phyloP scores from a whole-genome alignment of 2,888 invertebrate genomes.

The Cephus runcator region DNA sequence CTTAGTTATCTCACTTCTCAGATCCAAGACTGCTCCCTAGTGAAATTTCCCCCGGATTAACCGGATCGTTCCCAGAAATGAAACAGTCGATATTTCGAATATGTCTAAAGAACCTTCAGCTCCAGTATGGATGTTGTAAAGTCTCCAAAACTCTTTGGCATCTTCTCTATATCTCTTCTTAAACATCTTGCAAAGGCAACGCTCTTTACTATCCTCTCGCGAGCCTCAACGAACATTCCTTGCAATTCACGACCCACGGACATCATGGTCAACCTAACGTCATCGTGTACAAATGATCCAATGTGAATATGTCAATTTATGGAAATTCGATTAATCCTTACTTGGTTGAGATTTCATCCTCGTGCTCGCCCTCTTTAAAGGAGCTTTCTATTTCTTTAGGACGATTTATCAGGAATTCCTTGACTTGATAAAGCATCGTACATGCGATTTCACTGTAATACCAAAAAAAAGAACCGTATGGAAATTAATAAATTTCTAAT shows the following conservation, averaged over 20 bases:
- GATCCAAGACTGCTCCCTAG: constrained; percentile 69
- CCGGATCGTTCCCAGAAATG: neutral
- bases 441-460: constrained; percentile 67
- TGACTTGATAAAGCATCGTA: constrained; percentile 68
- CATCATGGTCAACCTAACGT: constrained; percentile 58
- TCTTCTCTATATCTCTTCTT: constrained; percentile 73
- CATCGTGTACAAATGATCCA: neutral
- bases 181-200: constrained; percentile 85
- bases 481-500: neutral
- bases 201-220: constrained; percentile 83
- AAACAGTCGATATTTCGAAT: neutral
- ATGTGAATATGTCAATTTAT: neutral
- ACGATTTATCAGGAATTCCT: constrained; percentile 66
- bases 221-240: constrained; percentile 79
- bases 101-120: constrained; percentile 61
- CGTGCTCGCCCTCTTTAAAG: constrained; percentile 38
- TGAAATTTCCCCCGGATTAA: neutral
- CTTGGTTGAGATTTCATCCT: constrained; percentile 41
- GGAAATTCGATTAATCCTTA: constrained; percentile 14
- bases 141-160: constrained; percentile 68
- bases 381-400: constrained; percentile 52
- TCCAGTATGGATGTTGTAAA: constrained; percentile 73
- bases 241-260: constrained; percentile 83
- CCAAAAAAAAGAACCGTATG: constrained; percentile 12
- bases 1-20: constrained; percentile 70